These are phyloP conservation scores for Troides oblongomaculatus DNA, from an alignment of 2,888 invertebrate species.

Conservation along the genomic window DNA sequence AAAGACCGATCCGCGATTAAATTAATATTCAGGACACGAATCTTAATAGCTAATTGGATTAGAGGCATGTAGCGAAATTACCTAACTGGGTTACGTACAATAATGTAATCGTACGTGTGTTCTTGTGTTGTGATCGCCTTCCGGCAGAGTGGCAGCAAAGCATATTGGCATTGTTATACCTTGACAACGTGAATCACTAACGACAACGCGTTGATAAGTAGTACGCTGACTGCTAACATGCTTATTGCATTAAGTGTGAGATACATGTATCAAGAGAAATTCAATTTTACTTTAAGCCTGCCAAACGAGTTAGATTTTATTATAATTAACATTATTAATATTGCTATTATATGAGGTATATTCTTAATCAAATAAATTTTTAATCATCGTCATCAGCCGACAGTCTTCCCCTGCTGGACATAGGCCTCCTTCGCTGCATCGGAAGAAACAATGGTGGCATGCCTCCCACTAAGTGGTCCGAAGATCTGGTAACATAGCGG, in stretches of 20 bases:
- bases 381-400: too few relatives aligned
- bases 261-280: too few relatives aligned
- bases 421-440: too few relatives aligned
- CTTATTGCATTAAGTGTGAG: slow-evolving; percentile 19
- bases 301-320: too few relatives aligned
- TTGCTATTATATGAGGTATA: too few relatives aligned
- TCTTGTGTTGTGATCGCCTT: slow-evolving; percentile 33
- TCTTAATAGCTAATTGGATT: slow-evolving; percentile 81
- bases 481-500: too few relatives aligned
- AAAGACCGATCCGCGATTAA: slow-evolving; percentile 60
- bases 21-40: slow-evolving; percentile 78
- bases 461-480: too few relatives aligned
- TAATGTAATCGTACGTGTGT: slow-evolving; percentile 61
- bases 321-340: too few relatives aligned
- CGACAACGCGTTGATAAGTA: slow-evolving; percentile 57
- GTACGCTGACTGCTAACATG: slow-evolving; percentile 32
- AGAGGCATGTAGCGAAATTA: slow-evolving; percentile 77
- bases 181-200: slow-evolving; percentile 64
- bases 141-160: slow-evolving; percentile 42
- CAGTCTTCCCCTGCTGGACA: too few relatives aligned
- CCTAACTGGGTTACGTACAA: slow-evolving; percentile 74
- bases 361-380: too few relatives aligned
- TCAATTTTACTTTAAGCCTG: too few relatives aligned
- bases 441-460: too few relatives aligned
- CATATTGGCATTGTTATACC: slow-evolving; percentile 41